Conservation (phyloP, 2,113 vertebrate genomes). For the Abramis brama region DNA sequence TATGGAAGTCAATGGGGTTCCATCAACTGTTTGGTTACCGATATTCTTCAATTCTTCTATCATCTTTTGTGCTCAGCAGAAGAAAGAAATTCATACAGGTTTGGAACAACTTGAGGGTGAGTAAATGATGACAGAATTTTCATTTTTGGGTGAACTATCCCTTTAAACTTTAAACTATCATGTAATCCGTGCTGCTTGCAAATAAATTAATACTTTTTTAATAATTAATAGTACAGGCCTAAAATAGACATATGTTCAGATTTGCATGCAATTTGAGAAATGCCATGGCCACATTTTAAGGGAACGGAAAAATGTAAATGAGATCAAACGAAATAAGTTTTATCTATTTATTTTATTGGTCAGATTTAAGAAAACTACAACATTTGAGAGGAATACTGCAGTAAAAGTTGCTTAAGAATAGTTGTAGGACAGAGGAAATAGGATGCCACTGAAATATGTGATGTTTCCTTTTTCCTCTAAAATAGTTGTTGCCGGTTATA, state of each 20-base stretch:
- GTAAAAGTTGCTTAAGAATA: slow-evolving; percentile 31
- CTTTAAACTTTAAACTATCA: background rate
- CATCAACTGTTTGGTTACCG: too few relatives aligned
- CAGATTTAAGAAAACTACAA: background rate
- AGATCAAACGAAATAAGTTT: background rate
- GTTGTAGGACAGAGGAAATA: slow-evolving; percentile 58
- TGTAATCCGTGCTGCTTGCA: background rate
- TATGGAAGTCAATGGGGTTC: too few relatives aligned
- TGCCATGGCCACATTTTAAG: background rate
- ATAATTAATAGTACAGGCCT: background rate
- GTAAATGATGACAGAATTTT: too few relatives aligned
- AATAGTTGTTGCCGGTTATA: slow-evolving; percentile 68
- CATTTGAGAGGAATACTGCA: background rate
- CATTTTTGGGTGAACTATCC: too few relatives aligned
- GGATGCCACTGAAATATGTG: slow-evolving; percentile 68
- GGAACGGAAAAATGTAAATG: background rate
- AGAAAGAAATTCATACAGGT: too few relatives aligned
- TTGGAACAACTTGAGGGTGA: too few relatives aligned
- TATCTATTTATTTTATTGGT: background rate
- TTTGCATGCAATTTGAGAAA: background rate
- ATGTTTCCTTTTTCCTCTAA: slow-evolving; percentile 62
- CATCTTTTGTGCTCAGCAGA: too few relatives aligned
- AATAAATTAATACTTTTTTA: background rate
- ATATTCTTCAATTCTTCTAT: too few relatives aligned
- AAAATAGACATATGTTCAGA: background rate